Evolutionary conservation across 1,140 invertebrate species (phyloP).

Genomic region (Aphelinus atriplicis): DNA sequence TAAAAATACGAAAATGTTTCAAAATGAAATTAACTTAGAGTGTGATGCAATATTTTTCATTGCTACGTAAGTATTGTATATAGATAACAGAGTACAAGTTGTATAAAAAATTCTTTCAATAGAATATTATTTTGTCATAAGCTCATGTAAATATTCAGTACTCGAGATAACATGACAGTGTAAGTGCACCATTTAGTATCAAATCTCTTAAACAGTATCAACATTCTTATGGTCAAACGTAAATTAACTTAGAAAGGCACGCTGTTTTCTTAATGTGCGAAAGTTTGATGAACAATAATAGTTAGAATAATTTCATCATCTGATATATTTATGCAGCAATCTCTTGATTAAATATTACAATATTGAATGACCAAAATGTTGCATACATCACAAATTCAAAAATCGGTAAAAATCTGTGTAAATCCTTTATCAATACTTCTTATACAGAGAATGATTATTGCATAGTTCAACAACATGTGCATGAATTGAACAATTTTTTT

Average conservation of each 20-base stretch:
- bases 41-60: constrained; percentile 14
- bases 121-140: not conserved
- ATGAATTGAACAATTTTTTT: too few species aligned
- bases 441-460: too few species aligned
- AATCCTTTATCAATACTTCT: too few species aligned
- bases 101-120: constrained; percentile 19
- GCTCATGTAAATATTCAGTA: not conserved
- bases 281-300: constrained; percentile 16
- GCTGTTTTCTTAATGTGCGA: constrained; percentile 15
- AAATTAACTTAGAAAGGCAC: constrained; percentile 34
- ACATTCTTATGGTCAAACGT: constrained; percentile 9
- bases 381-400: too few species aligned
- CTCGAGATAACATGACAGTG: not conserved
- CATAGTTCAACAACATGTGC: too few species aligned
- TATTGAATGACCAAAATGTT: too few species aligned
- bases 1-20: not conserved
- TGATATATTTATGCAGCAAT: not conserved
- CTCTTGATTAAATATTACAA: too few species aligned
- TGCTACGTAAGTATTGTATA: not conserved
- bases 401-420: too few species aligned
- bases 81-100: not conserved
- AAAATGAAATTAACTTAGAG: constrained; percentile 3
- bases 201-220: constrained; percentile 19
- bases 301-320: not conserved
- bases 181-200: constrained; percentile 23